Conservation (phyloP, 2,797 vertebrate genomes). For the Knipowitschia caucasica region DNA sequence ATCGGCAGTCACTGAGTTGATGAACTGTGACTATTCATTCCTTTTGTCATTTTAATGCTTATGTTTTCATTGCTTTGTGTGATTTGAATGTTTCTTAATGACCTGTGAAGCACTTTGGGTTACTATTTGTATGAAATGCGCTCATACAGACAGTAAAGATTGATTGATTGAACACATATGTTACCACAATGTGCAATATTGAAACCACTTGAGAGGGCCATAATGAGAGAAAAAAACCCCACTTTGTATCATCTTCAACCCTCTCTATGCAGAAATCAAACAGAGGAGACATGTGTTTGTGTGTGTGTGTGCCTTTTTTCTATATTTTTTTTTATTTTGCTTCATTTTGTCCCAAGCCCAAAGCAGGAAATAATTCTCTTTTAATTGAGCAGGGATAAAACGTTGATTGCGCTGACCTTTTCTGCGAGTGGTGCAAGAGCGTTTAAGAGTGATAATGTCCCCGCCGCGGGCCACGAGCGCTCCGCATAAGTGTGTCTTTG, state of each 20-base stretch:
- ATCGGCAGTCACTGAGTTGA: no score
- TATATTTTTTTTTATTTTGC: slow-evolving; percentile 38
- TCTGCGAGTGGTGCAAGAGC: slow-evolving; percentile 20
- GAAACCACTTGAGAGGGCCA: no score
- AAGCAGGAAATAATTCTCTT: slow-evolving; percentile 43
- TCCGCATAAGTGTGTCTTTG: not conserved
- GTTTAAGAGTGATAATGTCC: slow-evolving; percentile 20
- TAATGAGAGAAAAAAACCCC: no score
- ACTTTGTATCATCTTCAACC: not conserved
- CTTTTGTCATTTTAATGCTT: no score
- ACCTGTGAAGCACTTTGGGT: no score
- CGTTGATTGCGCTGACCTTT: slow-evolving; percentile 56
- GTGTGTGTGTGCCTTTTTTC: slow-evolving; percentile 18
- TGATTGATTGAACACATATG: no score
- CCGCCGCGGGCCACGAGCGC: not conserved
- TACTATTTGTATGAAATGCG: no score
- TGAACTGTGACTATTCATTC: no score
- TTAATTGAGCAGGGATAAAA: slow-evolving; percentile 63
- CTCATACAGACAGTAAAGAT: no score
- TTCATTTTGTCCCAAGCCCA: slow-evolving; percentile 37
- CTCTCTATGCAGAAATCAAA: not conserved
- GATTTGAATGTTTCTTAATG: no score
- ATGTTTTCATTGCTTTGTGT: no score
- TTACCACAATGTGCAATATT: not conserved
- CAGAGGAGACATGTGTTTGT: slow-evolving; percentile 6